phyloP scores from a whole-genome alignment of 2,888 invertebrate species.

The Drosophila mimica region DNA sequence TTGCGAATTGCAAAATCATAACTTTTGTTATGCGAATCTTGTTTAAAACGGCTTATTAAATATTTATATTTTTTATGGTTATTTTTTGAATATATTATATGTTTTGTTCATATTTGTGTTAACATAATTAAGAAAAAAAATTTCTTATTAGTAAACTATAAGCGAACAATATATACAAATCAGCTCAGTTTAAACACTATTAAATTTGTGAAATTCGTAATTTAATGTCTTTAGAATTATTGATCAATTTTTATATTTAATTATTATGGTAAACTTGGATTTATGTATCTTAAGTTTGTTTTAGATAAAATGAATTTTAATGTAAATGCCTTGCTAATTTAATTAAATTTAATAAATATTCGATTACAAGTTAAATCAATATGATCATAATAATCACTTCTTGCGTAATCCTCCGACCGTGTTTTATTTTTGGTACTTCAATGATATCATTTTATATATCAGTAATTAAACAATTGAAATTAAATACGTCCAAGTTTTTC shows the following conservation, averaged over 20 bases:
- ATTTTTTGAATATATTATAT: neutral
- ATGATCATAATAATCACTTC: neutral
- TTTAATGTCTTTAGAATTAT: neutral
- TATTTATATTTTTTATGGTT: neutral
- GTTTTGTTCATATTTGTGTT: neutral
- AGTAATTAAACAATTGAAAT: neutral
- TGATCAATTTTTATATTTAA: neutral
- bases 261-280: neutral
- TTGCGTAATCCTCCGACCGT: neutral
- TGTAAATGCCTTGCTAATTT: no score
- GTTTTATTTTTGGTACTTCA: neutral
- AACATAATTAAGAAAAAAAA: neutral
- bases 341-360: neutral
- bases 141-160: no score
- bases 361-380: no score
- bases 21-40: slow-evolving; percentile 2
- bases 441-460: neutral
- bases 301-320: neutral
- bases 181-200: neutral
- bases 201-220: neutral
- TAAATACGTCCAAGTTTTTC: neutral
- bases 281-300: neutral
- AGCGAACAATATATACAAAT: neutral
- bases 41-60: neutral
- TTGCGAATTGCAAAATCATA: neutral